Evolutionary conservation across 37 sponge, comb jelly and placozoan species (phyloP), one percentile per base, ranked within the genome.

Genomic region (Bolinopsis microptera): DNA sequence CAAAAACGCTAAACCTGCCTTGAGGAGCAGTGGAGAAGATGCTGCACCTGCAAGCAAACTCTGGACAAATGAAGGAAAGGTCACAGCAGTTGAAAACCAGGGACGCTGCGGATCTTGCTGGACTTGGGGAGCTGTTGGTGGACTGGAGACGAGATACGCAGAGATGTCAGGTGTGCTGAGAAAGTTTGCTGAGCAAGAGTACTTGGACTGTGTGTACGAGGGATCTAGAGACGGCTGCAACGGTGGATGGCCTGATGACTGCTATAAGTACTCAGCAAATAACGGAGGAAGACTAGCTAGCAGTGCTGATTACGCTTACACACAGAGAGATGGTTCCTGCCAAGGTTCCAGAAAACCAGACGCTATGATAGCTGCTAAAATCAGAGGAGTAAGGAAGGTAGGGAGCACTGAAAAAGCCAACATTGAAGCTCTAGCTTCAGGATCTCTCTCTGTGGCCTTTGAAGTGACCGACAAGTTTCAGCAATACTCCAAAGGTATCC

Each of bases 161-260:
- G 26, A 8, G 5, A 28, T 8, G 5, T 72, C 75, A 3, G 75
- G 75, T 23, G 75, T 72, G 5, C 26, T 72, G 75, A 72, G 75
- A n/a, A 72, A 72, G 2, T 72, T 72, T 28, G 75, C 75, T 8
- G 75, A 72, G 75, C 75, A 72, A 28, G 75, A 72, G 75, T 72
- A 72, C 26, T n/a, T 72, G 75, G 75, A 72, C 75, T 72, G 75
- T 72, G 75, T 72, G 31, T 72, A 72, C 26, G 75, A 72, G 26
- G 75, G 75, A 72, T 5, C 2, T 5, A 72, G 75, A n/a, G 31
- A 72, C 75, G 75, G 75, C 26, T 72, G 75, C 26, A 21, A 21
- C 3, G 75, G 75, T 21, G 75, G 75, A 5, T 72, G 75, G 75
- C 13, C 26, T 2, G 26, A 72, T 21, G 75, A 5, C 31, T n/a